A percentile compares a stretch with the other conserved stretches of the same genome.
Evolutionary conservation across 1,140 invertebrate species (phyloP).

Genomic region (Pristionchus pacificus): DNA sequence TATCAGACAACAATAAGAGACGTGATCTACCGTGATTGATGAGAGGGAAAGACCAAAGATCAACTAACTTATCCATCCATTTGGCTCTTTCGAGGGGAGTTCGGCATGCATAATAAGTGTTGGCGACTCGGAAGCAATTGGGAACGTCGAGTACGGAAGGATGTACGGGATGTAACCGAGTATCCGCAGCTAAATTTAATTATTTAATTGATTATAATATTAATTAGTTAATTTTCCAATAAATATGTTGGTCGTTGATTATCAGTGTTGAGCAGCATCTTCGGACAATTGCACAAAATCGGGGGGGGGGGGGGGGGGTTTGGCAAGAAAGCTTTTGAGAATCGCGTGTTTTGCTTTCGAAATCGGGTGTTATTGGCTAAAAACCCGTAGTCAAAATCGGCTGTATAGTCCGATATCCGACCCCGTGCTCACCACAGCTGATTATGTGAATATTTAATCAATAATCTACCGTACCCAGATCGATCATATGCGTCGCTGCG

Average conservation of each 20-base stretch:
- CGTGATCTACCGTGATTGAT: no score
- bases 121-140: constrained; percentile 49
- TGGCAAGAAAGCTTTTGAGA: constrained; percentile 1
- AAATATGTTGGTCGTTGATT: neutral
- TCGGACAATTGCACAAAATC: no score
- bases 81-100: constrained; percentile 41
- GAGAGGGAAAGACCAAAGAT: no score
- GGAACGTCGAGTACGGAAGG: constrained; percentile 47
- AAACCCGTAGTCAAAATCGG: constrained; percentile 2
- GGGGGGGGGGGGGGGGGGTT: constrained; percentile 9
- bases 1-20: no score
- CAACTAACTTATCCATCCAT: constrained; percentile 56
- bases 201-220: constrained; percentile 1
- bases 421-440: constrained; percentile 1
- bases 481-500: constrained; percentile 42
- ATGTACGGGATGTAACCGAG: constrained; percentile 48
- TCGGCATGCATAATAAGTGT: constrained; percentile 46
- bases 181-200: neutral
- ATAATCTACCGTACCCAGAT: constrained; percentile 29
- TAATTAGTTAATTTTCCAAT: neutral
- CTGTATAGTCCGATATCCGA: neutral
- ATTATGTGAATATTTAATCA: neutral
- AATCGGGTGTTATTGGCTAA: no score
- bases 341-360: no score
- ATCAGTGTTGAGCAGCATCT: constrained; percentile 13